Base-by-base conservation (phyloP, 2,888 invertebrate species). In the Yponomeuta plumbellus region DNA sequence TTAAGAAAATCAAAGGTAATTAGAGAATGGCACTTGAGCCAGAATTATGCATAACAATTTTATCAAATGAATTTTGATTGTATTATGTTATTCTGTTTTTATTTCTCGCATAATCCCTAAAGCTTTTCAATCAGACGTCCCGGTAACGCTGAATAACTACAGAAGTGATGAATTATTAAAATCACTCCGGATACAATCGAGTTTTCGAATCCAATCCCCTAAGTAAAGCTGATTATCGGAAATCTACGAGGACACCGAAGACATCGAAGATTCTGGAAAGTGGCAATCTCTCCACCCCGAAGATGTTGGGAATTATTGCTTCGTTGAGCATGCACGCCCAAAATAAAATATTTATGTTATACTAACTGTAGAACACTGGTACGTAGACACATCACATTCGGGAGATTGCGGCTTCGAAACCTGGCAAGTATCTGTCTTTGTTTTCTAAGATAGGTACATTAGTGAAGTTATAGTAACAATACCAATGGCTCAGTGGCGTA, bases 151-250 rank as follows among this genome's bases (percentile, higher is more conserved):
- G 63, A 44, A 22, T 61, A 61, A 61, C 61, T 61, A 61, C 75
- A 76, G 75, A 76, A 79, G 76, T 81, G 82, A 87, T 89, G 87
- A 88, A 89, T 88, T 89, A 90, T 90, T 90, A 88, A 89, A 89
- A 86, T 86, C 85, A 83, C 86, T 87, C 80, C 75, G 77, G 84
- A 83, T 85, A 86, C 85, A 86, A 88, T 87, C 78, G 85, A 84
- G 81, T 86, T 87, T 80, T 84, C 80, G 82, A 83, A 88, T 85
- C 84, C 87, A 88, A 88, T 89, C 86, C 86, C 86, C 87, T 88
- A 89, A 88, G 90, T 86, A 88, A 88, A 88, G 86, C 85, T 87
- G 88, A 88, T 88, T 89, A 88, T 88, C 79, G 83, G 79, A 83
- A 85, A 84, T 81, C 85, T 78, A 80, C 70, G 76, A 79, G 81